Evolutionary conservation across 2,797 vertebrate genomes (phyloP).

Genomic region (Mus caroli): DNA sequence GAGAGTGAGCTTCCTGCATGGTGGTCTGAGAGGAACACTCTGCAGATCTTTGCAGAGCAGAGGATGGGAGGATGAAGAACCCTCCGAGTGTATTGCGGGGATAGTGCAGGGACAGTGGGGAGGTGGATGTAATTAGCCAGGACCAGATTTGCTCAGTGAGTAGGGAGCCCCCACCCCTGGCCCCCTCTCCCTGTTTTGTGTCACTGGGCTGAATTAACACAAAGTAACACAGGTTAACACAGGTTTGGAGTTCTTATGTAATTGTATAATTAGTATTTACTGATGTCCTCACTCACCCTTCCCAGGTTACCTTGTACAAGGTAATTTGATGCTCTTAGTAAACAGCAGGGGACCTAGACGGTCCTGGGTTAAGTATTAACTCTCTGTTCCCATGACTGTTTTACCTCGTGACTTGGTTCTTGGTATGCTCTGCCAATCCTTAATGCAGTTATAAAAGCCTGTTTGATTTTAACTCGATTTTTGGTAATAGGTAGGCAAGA

Average conservation of each 20-base stretch:
- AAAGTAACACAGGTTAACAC: not conserved
- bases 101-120: no score
- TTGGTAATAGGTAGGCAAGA: not conserved
- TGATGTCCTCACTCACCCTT: slow-evolving; percentile 46
- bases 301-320: slow-evolving; percentile 19
- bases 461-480: slow-evolving; percentile 25
- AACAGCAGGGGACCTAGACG: not conserved
- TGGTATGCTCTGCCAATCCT: not conserved
- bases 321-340: slow-evolving; percentile 6
- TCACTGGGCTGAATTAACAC: slow-evolving; percentile 1
- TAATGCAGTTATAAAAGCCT: slow-evolving; percentile 36
- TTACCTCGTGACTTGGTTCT: not conserved
- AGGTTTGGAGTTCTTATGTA: slow-evolving; percentile 64
- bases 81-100: not conserved
- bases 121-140: not conserved
- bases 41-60: not conserved
- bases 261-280: slow-evolving; percentile 66
- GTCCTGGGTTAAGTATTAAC: slow-evolving; percentile 21
- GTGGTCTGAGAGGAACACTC: not conserved
- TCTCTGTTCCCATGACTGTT: not conserved
- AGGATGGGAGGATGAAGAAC: not conserved
- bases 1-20: not conserved
- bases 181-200: not conserved
- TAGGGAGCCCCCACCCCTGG: not conserved
- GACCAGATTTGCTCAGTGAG: not conserved